A percentile compares a stretch with the other conserved stretches of the same genome.
Conservation (phyloP, 2,888 invertebrate genomes). For the Liodrosophila aerea region DNA sequence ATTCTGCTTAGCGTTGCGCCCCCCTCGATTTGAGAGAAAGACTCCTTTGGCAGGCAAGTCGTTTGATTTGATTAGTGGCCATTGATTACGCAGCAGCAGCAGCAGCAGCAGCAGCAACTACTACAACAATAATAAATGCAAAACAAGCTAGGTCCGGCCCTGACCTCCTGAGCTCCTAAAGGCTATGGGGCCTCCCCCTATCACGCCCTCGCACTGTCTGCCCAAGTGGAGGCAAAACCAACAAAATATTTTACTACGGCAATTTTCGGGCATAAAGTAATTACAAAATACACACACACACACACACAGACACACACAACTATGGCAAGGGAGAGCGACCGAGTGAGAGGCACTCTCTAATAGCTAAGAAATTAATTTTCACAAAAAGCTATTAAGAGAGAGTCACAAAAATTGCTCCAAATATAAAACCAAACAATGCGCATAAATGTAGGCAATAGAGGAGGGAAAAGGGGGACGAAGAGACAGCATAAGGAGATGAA, state of each 20-base stretch:
- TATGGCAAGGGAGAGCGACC: constrained; percentile 5
- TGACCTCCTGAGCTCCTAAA: constrained; percentile 1
- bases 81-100: constrained; percentile 41
- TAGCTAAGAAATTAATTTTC: constrained; percentile 75
- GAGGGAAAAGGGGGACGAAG: too few species aligned
- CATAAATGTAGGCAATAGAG: constrained; percentile 29
- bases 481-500: not conserved
- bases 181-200: not conserved
- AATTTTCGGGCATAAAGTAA: constrained; percentile 73
- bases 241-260: constrained; percentile 72
- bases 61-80: constrained; percentile 65
- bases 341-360: constrained; percentile 40
- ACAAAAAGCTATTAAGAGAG: constrained; percentile 72
- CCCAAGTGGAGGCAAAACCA: constrained; percentile 31
- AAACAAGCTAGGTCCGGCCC: constrained; percentile 44
- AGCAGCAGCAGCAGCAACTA: constrained; percentile 6
- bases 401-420: constrained; percentile 71
- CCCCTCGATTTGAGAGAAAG: constrained; percentile 12
- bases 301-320: constrained; percentile 36
- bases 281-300: constrained; percentile 64
- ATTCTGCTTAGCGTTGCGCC: not conserved
- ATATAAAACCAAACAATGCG: constrained; percentile 74
- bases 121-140: constrained; percentile 33
- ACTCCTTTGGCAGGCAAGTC: constrained; percentile 45
- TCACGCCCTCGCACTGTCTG: constrained; percentile 32